These are phyloP conservation scores for Nomia melanderi DNA, from an alignment of 1,140 invertebrate species.

Conservation along the genomic window DNA sequence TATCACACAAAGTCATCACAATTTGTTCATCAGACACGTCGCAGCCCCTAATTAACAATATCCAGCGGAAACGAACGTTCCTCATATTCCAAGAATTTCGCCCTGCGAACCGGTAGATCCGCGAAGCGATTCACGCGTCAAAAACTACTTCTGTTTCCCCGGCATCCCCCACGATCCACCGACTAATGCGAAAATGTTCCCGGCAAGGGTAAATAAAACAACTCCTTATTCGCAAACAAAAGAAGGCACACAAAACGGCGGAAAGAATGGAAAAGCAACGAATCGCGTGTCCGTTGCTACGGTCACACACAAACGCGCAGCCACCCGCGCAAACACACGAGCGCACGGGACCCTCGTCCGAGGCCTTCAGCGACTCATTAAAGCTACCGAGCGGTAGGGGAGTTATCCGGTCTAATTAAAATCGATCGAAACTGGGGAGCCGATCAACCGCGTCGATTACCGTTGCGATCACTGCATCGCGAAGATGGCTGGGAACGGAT, in stretches of 20 bases:
- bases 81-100: too few species aligned
- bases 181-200: not conserved
- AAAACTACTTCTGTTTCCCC: not conserved
- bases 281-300: not conserved
- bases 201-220: not conserved
- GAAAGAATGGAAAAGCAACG: not conserved
- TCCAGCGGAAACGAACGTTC: too few species aligned
- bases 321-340: too few species aligned
- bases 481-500: constrained; percentile 20
- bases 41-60: too few species aligned
- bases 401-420: constrained; percentile 48
- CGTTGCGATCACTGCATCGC: constrained; percentile 42
- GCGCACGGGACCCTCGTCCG: not conserved
- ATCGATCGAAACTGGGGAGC: constrained; percentile 24
- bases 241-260: not conserved
- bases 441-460: constrained; percentile 46
- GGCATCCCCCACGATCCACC: not conserved
- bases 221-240: not conserved
- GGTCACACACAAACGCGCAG: not conserved
- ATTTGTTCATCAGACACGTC: too few species aligned
- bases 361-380: constrained; percentile 29
- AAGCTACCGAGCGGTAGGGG: constrained; percentile 1
- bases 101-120: too few species aligned
- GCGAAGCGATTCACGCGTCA: not conserved
- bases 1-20: too few species aligned